A percentile compares a stretch with the other conserved stretches of the same genome.
phyloP scores from a whole-genome alignment of 37 sponge, comb jelly and placozoan genomes.

The Eunapius fragilis region DNA sequence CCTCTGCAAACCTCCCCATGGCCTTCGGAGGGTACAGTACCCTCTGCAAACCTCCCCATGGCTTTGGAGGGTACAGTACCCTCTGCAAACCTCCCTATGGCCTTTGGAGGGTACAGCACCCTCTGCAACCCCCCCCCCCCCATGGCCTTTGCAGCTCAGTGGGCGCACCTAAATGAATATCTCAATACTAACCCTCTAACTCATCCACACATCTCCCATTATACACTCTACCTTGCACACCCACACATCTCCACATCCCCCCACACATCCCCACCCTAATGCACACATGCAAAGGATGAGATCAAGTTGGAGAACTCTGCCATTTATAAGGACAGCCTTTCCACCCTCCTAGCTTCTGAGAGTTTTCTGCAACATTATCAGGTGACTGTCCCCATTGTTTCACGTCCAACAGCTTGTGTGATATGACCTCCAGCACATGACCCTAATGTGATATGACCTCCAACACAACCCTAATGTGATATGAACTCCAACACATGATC shows the following conservation, averaged over 20 bases:
- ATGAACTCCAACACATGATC: not conserved
- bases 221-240: not conserved
- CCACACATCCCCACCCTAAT: not conserved
- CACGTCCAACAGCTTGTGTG: too few relatives aligned
- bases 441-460: too few relatives aligned
- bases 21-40: too few relatives aligned
- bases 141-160: too few relatives aligned
- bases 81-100: too few relatives aligned
- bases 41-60: too few relatives aligned
- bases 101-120: too few relatives aligned
- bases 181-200: not conserved
- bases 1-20: too few relatives aligned
- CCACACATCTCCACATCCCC: not conserved
- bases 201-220: not conserved
- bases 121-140: too few relatives aligned
- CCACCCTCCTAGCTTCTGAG: slow-evolving; percentile 63
- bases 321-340: slow-evolving; percentile 46
- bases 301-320: slow-evolving; percentile 33
- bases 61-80: too few relatives aligned
- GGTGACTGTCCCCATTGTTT: not conserved
- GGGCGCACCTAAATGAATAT: not conserved
- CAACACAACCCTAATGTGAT: not conserved
- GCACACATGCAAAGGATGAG: slow-evolving; percentile 45
- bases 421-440: too few relatives aligned
- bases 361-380: slow-evolving; percentile 57